A percentile compares a stretch with the other conserved stretches of the same genome.
These are phyloP conservation scores for Saxidomus purpurata DNA, from an alignment of 1,140 invertebrate species.

Conservation along the genomic window DNA sequence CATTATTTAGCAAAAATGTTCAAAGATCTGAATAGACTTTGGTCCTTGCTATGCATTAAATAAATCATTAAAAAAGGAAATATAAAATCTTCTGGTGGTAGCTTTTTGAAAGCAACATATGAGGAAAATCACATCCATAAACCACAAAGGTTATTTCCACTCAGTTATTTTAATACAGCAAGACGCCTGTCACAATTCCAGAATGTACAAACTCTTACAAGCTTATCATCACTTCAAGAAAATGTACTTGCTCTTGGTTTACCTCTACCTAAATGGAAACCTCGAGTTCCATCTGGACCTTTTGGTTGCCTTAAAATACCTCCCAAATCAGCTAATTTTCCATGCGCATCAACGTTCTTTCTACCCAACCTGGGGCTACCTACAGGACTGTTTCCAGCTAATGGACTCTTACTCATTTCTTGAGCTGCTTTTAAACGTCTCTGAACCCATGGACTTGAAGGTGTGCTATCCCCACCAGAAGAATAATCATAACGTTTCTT, in stretches of 20 bases:
- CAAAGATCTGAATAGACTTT: no score
- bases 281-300: slow-evolving; percentile 94
- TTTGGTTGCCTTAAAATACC: slow-evolving; percentile 92
- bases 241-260: slow-evolving; percentile 81
- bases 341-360: slow-evolving; percentile 70
- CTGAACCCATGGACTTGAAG: slow-evolving; percentile 87
- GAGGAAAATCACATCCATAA: no score
- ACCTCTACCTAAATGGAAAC: slow-evolving; percentile 88
- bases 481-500: slow-evolving; percentile 77
- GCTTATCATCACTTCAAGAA: slow-evolving; percentile 66
- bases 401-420: slow-evolving; percentile 73
- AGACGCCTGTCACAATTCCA: no score
- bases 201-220: no score
- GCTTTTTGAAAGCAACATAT: no score
- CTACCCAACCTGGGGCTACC: slow-evolving; percentile 77
- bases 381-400: slow-evolving; percentile 68
- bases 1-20: no score
- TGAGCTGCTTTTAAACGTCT: slow-evolving; percentile 85
- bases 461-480: slow-evolving; percentile 76
- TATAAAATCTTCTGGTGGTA: no score
- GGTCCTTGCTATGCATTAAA: no score
- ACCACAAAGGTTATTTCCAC: no score
- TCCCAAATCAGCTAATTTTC: slow-evolving; percentile 85
- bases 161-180: no score
- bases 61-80: no score